Base-by-base conservation (phyloP, 1,140 invertebrate species). In the Bombus balteatus region DNA sequence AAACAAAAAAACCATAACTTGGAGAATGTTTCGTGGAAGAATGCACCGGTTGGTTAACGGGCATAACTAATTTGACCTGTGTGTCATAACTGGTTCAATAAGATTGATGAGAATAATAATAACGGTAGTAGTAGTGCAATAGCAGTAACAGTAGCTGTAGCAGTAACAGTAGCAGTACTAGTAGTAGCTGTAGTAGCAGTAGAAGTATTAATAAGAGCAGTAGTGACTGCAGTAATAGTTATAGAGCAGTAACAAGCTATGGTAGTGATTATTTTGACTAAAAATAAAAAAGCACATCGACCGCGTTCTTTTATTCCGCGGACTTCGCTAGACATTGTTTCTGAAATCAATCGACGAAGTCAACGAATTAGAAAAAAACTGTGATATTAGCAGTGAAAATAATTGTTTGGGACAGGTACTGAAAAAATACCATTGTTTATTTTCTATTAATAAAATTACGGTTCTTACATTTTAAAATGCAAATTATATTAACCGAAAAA, bases 361-460 rank as follows among this genome's bases (percentile, higher is more conserved):
- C 15, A 12, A 70, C 32, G 15, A 34, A 37, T 68, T 12, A 10
- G 22, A 70, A 39, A 70, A 25, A 34, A 37, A 25, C 10, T 25
- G 65, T 18, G 47, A 53, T 22, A 53, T 53, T 53, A 57, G 15
- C 32, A 37, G 34, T 8, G 37, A n/a, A 62, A 77, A 77, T n/a
- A 77, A 57, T 74, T 22, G 25, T 15, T 22, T 13, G 22, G 12
- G 39, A 57, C 28, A 28, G 34, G 3, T 85, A 85, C n/a, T 88
- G 88, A 88, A 90, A 89, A 90, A 91, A 90, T 89, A 91, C 81
- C 76, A 71, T 91, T 81, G 87, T 91, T 92, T 91, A 91, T 91
- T 91, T 73, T 80, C 83, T 88, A 87, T 90, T 86, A 78, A 89
- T 87, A 86, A 90, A 90, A 90, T 90, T 90, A 90, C 81, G 62